These are phyloP conservation scores for Kryptolebias ocellatus DNA, from an alignment of 2,797 vertebrate species.

Conservation along the genomic window DNA sequence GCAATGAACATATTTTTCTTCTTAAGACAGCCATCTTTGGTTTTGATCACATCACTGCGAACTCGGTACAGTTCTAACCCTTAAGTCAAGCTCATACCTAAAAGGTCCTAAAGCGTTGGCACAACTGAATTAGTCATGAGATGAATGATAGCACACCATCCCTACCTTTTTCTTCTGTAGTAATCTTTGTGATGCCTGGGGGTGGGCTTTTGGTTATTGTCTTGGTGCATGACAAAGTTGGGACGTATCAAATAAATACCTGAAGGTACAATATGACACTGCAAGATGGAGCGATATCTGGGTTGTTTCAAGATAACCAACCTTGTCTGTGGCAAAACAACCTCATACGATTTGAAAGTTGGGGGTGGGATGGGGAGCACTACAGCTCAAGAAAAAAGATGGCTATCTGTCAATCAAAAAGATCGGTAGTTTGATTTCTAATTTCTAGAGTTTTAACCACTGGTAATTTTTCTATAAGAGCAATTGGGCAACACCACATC, in stretches of 20 bases:
- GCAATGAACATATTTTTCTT: background rate
- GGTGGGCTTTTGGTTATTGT: background rate
- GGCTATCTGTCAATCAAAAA: too few relatives aligned
- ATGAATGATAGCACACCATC: background rate
- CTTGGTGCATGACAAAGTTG: background rate
- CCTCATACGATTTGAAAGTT: background rate
- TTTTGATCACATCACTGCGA: background rate
- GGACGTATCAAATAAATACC: background rate
- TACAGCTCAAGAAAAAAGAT: too few relatives aligned
- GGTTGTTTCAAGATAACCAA: background rate
- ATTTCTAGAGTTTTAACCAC: background rate
- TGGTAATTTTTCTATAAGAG: too few relatives aligned
- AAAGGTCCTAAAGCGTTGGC: background rate
- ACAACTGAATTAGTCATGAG: background rate
- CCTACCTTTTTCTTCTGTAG: background rate
- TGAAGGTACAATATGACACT: background rate
- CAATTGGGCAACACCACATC: too few relatives aligned
- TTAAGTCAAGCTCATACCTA: background rate
- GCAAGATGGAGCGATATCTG: background rate
- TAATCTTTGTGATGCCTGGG: background rate
- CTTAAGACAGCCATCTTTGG: background rate
- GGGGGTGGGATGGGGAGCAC: too few relatives aligned
- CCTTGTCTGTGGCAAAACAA: background rate
- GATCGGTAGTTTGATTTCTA: background rate
- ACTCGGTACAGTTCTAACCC: background rate